Conservation (phyloP, 2,797 vertebrate genomes). For the Varecia variegata region DNA sequence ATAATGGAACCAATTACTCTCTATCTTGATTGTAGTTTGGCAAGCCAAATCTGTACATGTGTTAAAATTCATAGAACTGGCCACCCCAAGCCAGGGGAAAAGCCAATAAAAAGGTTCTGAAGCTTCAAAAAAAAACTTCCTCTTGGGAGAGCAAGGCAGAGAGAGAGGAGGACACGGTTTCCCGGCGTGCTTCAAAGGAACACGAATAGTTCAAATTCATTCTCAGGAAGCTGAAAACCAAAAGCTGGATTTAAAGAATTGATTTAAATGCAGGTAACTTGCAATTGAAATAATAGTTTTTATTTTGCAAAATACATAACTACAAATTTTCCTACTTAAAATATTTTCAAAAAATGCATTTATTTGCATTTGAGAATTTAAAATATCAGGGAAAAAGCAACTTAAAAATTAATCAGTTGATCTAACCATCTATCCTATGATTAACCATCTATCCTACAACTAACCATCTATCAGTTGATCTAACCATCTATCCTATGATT, state of each 20-base stretch:
- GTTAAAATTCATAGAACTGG: neutral
- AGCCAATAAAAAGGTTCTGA: neutral
- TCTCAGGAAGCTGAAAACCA: neutral
- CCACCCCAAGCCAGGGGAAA: neutral
- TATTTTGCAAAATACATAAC: neutral
- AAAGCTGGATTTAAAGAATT: neutral
- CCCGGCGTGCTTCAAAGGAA: neutral
- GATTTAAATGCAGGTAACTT: neutral
- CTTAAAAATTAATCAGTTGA: neutral
- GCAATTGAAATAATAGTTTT: neutral
- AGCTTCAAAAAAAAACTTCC: no score
- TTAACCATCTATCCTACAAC: accelerated
- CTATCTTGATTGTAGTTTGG: no score
- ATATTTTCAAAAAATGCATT: neutral
- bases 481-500: accelerated
- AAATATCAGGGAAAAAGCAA: neutral
- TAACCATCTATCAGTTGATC: no score
- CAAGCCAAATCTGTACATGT: neutral
- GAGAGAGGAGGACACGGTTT: neutral
- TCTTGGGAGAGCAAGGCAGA: neutral
- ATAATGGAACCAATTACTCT: neutral
- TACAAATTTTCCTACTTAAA: neutral
- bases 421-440: accelerated
- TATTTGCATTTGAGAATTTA: neutral
- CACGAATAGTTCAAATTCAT: accelerated